Conservation (phyloP, 2,888 invertebrate genomes). For the Eulithis testata region DNA sequence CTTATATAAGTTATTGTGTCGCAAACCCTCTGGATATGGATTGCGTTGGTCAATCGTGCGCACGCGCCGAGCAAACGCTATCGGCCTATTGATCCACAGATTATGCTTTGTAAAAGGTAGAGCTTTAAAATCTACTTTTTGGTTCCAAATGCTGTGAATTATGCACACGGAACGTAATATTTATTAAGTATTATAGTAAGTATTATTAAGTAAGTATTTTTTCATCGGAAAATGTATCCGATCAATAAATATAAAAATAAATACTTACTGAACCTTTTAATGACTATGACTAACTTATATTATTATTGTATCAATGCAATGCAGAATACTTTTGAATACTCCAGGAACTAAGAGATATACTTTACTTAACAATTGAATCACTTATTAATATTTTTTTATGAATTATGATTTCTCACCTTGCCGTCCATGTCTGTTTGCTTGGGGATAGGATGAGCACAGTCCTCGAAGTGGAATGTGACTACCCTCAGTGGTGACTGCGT, state of each 20-base stretch:
- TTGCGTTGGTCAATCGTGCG: conserved; percentile 60
- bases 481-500: conserved; percentile 57
- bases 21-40: conserved; percentile 66
- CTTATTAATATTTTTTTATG: not conserved
- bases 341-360: no score
- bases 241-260: no score
- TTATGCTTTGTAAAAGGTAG: conserved; percentile 13
- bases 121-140: conserved; percentile 6
- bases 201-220: no score
- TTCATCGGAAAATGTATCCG: no score
- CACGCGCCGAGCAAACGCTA: conserved; percentile 38
- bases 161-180: no score
- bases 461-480: conserved; percentile 71
- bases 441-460: conserved; percentile 68
- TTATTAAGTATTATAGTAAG: no score
- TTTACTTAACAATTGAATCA: conserved; percentile 1
- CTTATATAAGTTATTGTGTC: conserved; percentile 45
- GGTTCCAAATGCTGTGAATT: no score
- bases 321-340: no score
- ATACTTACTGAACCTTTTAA: no score
- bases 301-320: no score
- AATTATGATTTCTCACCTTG: conserved; percentile 65
- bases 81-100: conserved; percentile 20
- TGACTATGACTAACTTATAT: no score
- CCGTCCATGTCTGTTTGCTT: conserved; percentile 77